These are phyloP conservation scores for Apostichopus californicus DNA, from an alignment of 35 echinoderm and acorn worm genomes.

Conservation along the genomic window DNA sequence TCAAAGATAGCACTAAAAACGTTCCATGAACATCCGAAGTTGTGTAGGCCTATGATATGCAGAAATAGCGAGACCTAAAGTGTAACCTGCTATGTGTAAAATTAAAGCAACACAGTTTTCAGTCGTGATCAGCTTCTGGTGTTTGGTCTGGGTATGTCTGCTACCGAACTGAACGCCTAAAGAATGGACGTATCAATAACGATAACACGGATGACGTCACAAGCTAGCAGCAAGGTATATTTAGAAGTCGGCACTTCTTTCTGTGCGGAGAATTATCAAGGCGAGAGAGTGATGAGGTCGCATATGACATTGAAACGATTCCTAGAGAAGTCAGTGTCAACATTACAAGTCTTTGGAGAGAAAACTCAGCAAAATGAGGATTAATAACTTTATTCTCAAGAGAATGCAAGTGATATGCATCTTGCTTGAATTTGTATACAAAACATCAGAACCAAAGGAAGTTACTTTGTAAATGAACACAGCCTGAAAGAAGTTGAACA, in stretches of 20 bases:
- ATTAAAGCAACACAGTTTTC: not conserved
- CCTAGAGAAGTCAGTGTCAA: not conserved
- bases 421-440: too few relatives aligned
- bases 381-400: too few relatives aligned
- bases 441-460: too few relatives aligned
- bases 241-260: not conserved
- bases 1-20: too few relatives aligned
- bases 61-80: too few relatives aligned
- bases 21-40: too few relatives aligned
- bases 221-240: not conserved
- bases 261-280: constrained; percentile 6
- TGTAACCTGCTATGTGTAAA: too few relatives aligned
- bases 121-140: not conserved
- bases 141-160: not conserved
- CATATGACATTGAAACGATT: not conserved
- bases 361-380: not conserved
- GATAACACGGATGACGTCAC: not conserved
- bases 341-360: not conserved
- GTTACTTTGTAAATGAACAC: too few relatives aligned
- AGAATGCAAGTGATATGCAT: too few relatives aligned
- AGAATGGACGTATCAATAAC: not conserved
- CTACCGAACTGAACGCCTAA: not conserved
- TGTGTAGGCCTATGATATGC: too few relatives aligned
- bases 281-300: not conserved
- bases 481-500: too few relatives aligned